phyloP scores from a whole-genome alignment of 2,888 invertebrate genomes.

The Tholera decimalis region DNA sequence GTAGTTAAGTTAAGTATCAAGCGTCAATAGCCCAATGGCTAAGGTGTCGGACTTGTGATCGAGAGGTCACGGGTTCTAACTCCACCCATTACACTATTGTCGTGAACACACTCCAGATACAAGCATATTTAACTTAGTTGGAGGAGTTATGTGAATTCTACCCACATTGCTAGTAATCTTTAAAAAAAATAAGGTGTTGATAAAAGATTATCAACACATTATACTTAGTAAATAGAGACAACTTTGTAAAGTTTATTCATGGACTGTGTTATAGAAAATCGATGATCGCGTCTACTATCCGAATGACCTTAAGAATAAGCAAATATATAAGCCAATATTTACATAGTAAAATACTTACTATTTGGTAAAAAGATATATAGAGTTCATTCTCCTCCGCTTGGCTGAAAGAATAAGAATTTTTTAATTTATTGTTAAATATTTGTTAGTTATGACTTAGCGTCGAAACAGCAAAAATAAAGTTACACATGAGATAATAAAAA shows the following conservation, averaged over 20 bases:
- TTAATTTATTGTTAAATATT: constrained; percentile 17
- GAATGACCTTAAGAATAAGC: neutral
- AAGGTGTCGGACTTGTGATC: too few relatives aligned
- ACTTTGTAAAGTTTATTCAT: neutral
- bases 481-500: neutral
- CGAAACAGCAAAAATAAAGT: neutral
- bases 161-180: too few relatives aligned
- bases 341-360: constrained; percentile 62
- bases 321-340: neutral
- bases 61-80: too few relatives aligned
- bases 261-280: neutral
- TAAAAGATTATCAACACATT: neutral
- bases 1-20: too few relatives aligned
- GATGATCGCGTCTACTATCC: neutral
- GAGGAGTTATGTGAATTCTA: too few relatives aligned
- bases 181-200: too few relatives aligned
- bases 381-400: constrained; percentile 32
- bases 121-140: too few relatives aligned
- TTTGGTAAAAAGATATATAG: constrained; percentile 51
- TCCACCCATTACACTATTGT: too few relatives aligned
- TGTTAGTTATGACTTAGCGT: neutral
- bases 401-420: constrained; percentile 46
- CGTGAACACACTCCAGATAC: too few relatives aligned
- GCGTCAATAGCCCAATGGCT: too few relatives aligned
- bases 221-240: neutral